Conservation (phyloP, 2,888 invertebrate species). For the Pterostichus madidus region DNA sequence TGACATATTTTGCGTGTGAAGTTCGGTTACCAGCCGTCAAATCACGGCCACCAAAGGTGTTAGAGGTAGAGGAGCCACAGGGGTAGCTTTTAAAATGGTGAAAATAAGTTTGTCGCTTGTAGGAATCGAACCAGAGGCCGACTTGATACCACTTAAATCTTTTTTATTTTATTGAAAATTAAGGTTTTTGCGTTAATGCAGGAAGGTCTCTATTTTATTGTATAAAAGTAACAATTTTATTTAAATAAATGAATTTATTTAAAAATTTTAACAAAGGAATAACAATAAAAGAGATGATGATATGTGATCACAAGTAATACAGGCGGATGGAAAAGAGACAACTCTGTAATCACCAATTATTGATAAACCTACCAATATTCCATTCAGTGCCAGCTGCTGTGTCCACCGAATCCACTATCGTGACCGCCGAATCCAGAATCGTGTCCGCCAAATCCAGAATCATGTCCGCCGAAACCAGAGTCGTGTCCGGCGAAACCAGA, state of each 20-base stretch:
- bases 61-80: no score
- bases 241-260: constrained; percentile 25
- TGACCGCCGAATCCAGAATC: constrained; percentile 26
- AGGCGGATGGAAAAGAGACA: not conserved
- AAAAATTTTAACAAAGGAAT: constrained; percentile 10
- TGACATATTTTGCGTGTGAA: no score
- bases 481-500: constrained; percentile 20
- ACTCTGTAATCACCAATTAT: not conserved
- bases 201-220: no score
- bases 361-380: not conserved
- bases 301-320: constrained; percentile 8
- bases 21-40: no score
- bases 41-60: no score
- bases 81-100: no score
- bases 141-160: no score
- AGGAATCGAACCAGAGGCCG: no score
- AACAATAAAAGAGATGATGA: not conserved
- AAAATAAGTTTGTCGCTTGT: no score
- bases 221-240: not conserved
- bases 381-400: constrained; percentile 33
- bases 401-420: constrained; percentile 18
- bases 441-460: constrained; percentile 32
- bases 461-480: constrained; percentile 25
- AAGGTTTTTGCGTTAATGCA: no score
- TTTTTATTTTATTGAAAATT: no score